Evolutionary conservation across 2,888 invertebrate genomes (phyloP).

Genomic region (Aquatica leii): DNA sequence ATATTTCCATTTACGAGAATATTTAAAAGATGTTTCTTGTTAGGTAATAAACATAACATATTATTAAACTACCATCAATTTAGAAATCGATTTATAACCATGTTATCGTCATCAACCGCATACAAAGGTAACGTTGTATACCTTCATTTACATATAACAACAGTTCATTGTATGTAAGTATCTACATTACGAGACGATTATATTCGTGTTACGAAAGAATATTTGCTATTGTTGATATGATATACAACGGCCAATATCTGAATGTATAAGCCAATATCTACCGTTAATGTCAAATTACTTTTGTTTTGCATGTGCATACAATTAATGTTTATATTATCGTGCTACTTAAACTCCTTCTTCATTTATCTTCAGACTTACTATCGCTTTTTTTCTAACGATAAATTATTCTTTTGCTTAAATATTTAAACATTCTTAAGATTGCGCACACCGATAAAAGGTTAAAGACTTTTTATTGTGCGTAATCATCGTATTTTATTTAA

Average conservation of each 20-base stretch:
- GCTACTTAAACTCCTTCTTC: too few relatives aligned
- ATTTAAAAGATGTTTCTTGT: slow-evolving; percentile 14
- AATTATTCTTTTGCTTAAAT: too few relatives aligned
- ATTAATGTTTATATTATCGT: too few relatives aligned
- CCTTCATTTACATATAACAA: slow-evolving; percentile 58
- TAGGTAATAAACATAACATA: slow-evolving; percentile 16
- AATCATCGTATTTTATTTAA: too few relatives aligned
- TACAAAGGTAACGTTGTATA: slow-evolving; percentile 38
- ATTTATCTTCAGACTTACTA: too few relatives aligned
- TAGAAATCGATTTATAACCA: slow-evolving; percentile 29
- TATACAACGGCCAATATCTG: slow-evolving; percentile 56
- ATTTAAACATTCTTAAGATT: too few relatives aligned
- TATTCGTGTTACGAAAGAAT: slow-evolving; percentile 58
- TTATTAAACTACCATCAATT: slow-evolving; percentile 26
- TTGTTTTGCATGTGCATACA: background rate
- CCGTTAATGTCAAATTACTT: slow-evolving; percentile 6
- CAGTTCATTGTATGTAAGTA: slow-evolving; percentile 58
- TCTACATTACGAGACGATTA: slow-evolving; percentile 58
- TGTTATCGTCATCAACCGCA: slow-evolving; percentile 28
- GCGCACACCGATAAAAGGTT: too few relatives aligned
- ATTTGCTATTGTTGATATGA: slow-evolving; percentile 55
- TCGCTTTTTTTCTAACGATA: too few relatives aligned
- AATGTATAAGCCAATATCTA: slow-evolving; percentile 48
- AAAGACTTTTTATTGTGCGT: too few relatives aligned
- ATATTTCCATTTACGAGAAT: slow-evolving; percentile 7